phyloP scores from a whole-genome alignment of 1,140 invertebrate genomes.

The Aphis craccivora region DNA sequence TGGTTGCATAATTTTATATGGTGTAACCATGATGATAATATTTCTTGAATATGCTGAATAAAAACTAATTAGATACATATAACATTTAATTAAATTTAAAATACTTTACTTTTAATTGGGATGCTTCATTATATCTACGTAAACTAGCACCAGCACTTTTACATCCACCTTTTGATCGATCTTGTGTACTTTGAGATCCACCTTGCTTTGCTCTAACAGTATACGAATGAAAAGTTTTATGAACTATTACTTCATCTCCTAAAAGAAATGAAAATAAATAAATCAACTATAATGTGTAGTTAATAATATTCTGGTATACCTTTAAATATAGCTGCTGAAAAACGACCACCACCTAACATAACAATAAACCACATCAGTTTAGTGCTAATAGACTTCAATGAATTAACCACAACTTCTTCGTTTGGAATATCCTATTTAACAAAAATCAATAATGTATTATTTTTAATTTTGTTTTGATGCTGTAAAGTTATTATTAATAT shows the following conservation, averaged over 20 bases:
- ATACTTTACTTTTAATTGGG: constrained; percentile 62
- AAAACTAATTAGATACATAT: constrained; percentile 8
- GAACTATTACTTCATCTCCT: constrained; percentile 71
- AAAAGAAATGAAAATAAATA: constrained; percentile 59
- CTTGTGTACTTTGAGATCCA: constrained; percentile 75
- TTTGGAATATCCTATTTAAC: constrained; percentile 14
- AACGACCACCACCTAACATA: constrained; percentile 86
- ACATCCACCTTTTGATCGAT: constrained; percentile 71
- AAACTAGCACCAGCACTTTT: constrained; percentile 85
- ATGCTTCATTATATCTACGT: constrained; percentile 79
- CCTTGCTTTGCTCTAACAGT: constrained; percentile 85
- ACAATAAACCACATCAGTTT: constrained; percentile 73
- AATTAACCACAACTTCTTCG: constrained; percentile 21
- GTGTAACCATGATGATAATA: constrained; percentile 74
- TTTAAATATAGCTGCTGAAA: constrained; percentile 83
- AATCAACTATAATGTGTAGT: neutral
- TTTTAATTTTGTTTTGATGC: neutral
- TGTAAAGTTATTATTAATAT: neutral
- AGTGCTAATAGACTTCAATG: neutral
- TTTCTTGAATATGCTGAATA: constrained; percentile 81
- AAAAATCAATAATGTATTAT: neutral
- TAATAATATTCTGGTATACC: constrained; percentile 64
- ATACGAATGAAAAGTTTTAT: constrained; percentile 90
- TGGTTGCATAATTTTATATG: constrained; percentile 74
- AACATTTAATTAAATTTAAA: neutral